Conservation (phyloP, 2,113 vertebrate species). For the Scomber japonicus region DNA sequence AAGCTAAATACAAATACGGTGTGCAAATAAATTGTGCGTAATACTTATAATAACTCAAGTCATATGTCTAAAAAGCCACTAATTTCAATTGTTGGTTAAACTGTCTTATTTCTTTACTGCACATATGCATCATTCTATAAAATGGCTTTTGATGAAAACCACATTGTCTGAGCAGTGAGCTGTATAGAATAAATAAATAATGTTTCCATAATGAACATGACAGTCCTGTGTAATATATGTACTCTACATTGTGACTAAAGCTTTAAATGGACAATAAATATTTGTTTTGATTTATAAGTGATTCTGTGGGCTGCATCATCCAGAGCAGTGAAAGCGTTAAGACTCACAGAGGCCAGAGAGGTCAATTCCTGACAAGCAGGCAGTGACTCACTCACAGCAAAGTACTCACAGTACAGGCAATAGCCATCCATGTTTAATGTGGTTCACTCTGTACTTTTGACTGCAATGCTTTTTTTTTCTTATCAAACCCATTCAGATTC, state of each 20-base stretch:
- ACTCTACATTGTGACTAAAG: constrained; percentile 14
- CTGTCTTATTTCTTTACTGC: neutral
- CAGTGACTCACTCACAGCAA: constrained; percentile 34
- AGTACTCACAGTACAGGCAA: constrained; percentile 22
- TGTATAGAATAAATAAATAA: neutral
- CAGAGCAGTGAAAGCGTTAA: neutral
- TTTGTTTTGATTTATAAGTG: constrained; percentile 18
- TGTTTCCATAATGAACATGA: constrained; percentile 23
- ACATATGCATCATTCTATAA: constrained; percentile 13
- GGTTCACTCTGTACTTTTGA: constrained; percentile 45
- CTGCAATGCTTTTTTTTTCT: constrained; percentile 38
- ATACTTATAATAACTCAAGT: constrained; percentile 9
- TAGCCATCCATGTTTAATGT: constrained; percentile 69
- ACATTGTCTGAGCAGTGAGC: constrained; percentile 9
- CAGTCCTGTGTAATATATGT: constrained; percentile 20
- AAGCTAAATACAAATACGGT: neutral
- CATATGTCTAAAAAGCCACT: constrained; percentile 23
- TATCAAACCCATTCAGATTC: constrained; percentile 5
- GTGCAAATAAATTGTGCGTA: constrained; percentile 24
- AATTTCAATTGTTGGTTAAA: neutral
- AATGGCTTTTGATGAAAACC: neutral
- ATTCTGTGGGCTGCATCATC: constrained; percentile 33
- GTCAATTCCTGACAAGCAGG: constrained; percentile 55
- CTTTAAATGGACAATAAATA: constrained; percentile 55
- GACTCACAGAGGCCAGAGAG: constrained; percentile 23